Conservation (phyloP, 2,113 vertebrate genomes). For the Pteruthius melanotis region DNA sequence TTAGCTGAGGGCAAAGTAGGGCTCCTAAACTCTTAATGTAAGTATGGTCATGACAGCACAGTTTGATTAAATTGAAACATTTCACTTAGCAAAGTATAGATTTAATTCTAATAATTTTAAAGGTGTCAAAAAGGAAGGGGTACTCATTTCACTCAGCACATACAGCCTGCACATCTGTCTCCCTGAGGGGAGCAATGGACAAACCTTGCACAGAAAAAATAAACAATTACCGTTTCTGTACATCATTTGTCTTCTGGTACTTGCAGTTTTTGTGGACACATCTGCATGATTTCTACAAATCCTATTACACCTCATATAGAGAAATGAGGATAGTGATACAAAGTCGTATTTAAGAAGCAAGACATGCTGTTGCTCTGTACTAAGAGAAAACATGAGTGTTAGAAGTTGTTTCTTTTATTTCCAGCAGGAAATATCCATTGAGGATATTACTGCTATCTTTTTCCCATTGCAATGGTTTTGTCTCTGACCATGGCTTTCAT, state of each 20-base stretch:
- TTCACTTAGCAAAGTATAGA: constrained; percentile 30
- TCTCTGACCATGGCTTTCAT: background rate
- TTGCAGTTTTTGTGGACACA: background rate
- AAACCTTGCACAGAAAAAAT: background rate
- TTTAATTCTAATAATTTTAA: constrained; percentile 17
- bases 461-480: background rate
- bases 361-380: background rate
- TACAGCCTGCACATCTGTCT: background rate
- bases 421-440: background rate
- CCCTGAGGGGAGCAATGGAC: background rate
- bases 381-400: background rate
- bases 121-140: background rate
- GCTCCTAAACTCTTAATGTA: constrained; percentile 26
- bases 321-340: background rate
- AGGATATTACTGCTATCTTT: background rate
- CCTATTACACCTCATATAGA: background rate
- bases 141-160: background rate
- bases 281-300: background rate
- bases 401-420: background rate
- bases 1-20: constrained; percentile 39
- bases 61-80: constrained; percentile 49
- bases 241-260: background rate
- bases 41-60: constrained; percentile 7
- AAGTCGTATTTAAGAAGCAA: background rate
- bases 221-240: background rate